Base-by-base conservation (phyloP, 2,797 vertebrate genomes). In the Bradypus variegatus region DNA sequence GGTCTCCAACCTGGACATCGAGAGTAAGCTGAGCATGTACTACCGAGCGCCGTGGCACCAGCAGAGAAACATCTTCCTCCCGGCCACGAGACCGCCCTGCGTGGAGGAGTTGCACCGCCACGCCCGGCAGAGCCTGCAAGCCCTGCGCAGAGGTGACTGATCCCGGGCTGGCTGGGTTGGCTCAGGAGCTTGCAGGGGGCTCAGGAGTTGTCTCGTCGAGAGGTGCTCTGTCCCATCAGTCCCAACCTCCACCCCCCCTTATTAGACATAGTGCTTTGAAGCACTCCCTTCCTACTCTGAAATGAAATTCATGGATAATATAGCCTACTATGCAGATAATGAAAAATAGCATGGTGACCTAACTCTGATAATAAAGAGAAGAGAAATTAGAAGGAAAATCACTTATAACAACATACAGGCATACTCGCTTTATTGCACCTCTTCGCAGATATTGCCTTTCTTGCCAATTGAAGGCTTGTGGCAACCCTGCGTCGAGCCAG, bases 1-100 rank as follows among this genome's bases (percentile, higher is more conserved):
- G 27, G 98, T 99, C 90, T 99, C 99, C 48, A 98, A 98, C 96
- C 98, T 99, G 98, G 99, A 99, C 83, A 97, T 98, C 89, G 99
- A 99, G 97, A 99, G 98, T 96, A 99, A 99, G 97, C 97, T 99
- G 97, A 98, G 97, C 0, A 96, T 97, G 23, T 98, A 99, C 83
- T 99, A 98, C 97, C 98, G 97, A 91, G 97, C 98, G 7, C 98
- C 98, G 83, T 99, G 98, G 98, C 98, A 98, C 96, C 98, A 98
- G 96, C 98, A 99, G 96, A 98, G 98, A 94, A 99, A 99, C 95
- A 95, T 99, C 95, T 98, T 99, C 92, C 97, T 98, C 72, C 98
- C 98, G 2, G 98, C 98, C 95, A 98, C 97, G 0, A 97, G 99
- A 64, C 99, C 99, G 0, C 97, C 98, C 76, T 99, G 99, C 4